Percentiles rank a stretch among this genome's conserved stretches.
These are phyloP conservation scores for Rallus limicola DNA, from an alignment of 2,113 vertebrate genomes.

Conservation along the genomic window DNA sequence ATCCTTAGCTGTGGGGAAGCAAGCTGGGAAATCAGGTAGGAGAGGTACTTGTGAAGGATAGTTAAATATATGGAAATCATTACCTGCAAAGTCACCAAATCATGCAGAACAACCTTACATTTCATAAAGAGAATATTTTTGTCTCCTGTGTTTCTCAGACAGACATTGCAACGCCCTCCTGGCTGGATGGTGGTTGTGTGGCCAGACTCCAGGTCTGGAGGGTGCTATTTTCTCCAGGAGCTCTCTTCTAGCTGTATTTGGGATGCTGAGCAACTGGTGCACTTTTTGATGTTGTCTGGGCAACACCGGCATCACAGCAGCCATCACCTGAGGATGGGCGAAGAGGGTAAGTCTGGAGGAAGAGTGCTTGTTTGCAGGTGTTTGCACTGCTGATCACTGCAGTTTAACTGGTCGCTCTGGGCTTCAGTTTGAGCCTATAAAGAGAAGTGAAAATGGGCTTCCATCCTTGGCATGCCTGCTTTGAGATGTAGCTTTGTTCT, in stretches of 20 bases:
- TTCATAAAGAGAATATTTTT: background rate
- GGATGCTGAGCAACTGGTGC: background rate
- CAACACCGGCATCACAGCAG: background rate
- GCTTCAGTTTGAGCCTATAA: background rate
- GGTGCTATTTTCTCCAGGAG: background rate
- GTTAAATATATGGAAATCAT: background rate
- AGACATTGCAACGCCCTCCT: fast-evolving
- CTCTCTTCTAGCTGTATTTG: background rate
- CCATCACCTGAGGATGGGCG: background rate
- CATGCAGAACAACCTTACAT: background rate
- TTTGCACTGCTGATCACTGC: background rate
- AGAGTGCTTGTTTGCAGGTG: background rate
- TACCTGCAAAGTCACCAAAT: background rate
- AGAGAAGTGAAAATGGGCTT: background rate
- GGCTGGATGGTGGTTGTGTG: fast-evolving
- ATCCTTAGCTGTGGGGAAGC: background rate
- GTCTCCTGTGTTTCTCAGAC: background rate
- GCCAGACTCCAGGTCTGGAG: background rate
- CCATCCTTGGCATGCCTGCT: background rate
- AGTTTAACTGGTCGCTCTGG: background rate
- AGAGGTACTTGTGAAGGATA: background rate
- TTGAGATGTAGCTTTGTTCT: background rate
- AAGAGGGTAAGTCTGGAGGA: background rate
- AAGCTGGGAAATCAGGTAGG: background rate
- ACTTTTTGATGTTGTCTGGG: background rate